Conservation (phyloP, 2,797 vertebrate species). For the Phoebastria nigripes region DNA sequence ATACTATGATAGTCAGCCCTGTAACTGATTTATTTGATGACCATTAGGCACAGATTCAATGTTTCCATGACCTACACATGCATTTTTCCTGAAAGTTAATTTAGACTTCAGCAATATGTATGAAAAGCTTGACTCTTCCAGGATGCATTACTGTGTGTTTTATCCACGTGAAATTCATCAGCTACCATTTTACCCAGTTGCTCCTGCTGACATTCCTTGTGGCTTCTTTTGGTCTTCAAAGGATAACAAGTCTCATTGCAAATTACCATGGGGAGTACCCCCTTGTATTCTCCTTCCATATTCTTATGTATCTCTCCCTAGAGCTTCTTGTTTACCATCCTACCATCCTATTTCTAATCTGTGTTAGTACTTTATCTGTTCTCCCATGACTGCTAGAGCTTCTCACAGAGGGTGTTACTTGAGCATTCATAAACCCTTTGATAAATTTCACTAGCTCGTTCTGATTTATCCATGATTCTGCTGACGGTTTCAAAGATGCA, state of each 20-base stretch:
- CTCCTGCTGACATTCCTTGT: neutral
- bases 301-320: neutral
- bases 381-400: neutral
- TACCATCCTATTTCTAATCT: neutral
- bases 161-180: neutral
- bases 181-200: neutral
- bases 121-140: neutral
- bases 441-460: neutral
- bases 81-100: neutral
- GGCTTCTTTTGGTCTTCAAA: neutral
- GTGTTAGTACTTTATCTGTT: neutral
- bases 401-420: neutral
- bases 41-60: neutral
- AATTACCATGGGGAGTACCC: neutral
- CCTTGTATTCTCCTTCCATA: neutral
- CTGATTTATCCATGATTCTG: neutral
- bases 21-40: neutral
- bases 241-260: neutral
- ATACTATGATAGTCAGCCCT: neutral
- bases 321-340: neutral
- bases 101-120: neutral
- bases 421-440: neutral
- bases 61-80: neutral
- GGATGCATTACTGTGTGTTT: neutral
- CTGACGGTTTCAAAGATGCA: neutral